phyloP scores from a whole-genome alignment of 2,888 invertebrate genomes.

The Eristalinus aeneus region DNA sequence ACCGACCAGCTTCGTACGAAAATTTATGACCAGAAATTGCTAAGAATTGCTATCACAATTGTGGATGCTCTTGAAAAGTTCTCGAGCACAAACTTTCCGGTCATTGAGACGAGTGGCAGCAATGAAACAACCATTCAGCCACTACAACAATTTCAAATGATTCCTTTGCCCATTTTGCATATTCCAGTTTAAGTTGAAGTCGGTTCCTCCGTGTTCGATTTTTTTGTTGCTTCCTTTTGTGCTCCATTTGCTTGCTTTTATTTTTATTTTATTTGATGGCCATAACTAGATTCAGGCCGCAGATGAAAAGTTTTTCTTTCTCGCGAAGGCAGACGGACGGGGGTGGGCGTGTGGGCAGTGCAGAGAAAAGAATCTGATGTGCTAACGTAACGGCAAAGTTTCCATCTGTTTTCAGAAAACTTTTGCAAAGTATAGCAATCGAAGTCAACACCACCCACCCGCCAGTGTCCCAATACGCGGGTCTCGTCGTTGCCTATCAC shows the following conservation, averaged over 20 bases:
- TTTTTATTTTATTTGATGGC: slow-evolving; percentile 64
- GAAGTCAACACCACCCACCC: slow-evolving; percentile 61
- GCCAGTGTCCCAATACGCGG: background rate
- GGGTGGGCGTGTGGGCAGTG: background rate
- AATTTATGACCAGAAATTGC: slow-evolving; percentile 59
- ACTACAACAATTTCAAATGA: slow-evolving; percentile 69
- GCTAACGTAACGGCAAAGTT: slow-evolving; percentile 65
- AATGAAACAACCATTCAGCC: slow-evolving; percentile 71
- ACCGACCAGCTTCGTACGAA: slow-evolving; percentile 29
- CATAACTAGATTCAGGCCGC: slow-evolving; percentile 62
- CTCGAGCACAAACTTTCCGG: slow-evolving; percentile 59
- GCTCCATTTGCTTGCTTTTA: slow-evolving; percentile 21
- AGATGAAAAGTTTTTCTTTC: slow-evolving; percentile 61
- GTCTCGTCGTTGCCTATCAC: slow-evolving; percentile 43
- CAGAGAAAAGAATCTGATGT: slow-evolving; percentile 55
- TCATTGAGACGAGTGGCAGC: slow-evolving; percentile 70
- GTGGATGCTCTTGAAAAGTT: slow-evolving; percentile 61
- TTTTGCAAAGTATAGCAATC: slow-evolving; percentile 66
- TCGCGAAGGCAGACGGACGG: slow-evolving; percentile 7
- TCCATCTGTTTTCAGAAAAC: slow-evolving; percentile 65
- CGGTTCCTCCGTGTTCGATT: slow-evolving; percentile 18
- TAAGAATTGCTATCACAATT: slow-evolving; percentile 34
- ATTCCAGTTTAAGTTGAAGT: slow-evolving; percentile 29
- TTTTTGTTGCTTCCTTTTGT: slow-evolving; percentile 7
- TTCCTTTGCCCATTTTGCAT: slow-evolving; percentile 67